Conservation (phyloP, 2,113 vertebrate genomes). For the Willisornis vidua region DNA sequence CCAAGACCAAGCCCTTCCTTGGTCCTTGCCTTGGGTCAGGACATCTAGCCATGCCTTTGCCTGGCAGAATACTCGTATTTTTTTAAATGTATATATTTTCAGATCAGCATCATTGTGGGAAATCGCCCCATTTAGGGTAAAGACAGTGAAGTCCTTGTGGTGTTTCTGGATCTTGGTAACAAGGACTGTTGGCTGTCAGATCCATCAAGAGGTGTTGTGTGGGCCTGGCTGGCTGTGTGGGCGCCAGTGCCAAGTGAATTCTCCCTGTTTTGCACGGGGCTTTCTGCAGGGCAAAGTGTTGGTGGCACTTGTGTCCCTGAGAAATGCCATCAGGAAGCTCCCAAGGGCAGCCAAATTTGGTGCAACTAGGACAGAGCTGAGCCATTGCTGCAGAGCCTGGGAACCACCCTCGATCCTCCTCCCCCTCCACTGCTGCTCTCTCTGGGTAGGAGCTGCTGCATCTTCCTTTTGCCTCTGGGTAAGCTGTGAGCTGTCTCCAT, state of each 20-base stretch:
- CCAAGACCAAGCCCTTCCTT: not conserved
- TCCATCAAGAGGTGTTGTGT: not conserved
- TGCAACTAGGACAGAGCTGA: not conserved
- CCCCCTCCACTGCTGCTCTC: not conserved
- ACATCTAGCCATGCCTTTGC: not conserved
- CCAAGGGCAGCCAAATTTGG: not conserved
- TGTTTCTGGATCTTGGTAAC: not conserved
- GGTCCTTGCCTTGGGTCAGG: not conserved
- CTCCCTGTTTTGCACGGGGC: not conserved
- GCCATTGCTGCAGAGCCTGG: not conserved
- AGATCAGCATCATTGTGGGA: not conserved
- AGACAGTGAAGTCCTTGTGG: not conserved
- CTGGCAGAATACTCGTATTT: rapidly evolving
- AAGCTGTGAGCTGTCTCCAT: not conserved
- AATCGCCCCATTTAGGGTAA: not conserved
- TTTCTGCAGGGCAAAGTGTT: not conserved
- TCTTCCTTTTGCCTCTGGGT: not conserved
- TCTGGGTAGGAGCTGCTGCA: not conserved
- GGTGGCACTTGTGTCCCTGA: not conserved
- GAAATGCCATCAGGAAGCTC: not conserved
- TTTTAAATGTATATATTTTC: not conserved
- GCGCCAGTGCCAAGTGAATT: not conserved
- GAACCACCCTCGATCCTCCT: not conserved
- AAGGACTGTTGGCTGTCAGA: not conserved
- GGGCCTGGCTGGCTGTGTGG: conserved; percentile 25